Conservation (phyloP, 2,113 vertebrate genomes). For the Vulpes ferrilata region DNA sequence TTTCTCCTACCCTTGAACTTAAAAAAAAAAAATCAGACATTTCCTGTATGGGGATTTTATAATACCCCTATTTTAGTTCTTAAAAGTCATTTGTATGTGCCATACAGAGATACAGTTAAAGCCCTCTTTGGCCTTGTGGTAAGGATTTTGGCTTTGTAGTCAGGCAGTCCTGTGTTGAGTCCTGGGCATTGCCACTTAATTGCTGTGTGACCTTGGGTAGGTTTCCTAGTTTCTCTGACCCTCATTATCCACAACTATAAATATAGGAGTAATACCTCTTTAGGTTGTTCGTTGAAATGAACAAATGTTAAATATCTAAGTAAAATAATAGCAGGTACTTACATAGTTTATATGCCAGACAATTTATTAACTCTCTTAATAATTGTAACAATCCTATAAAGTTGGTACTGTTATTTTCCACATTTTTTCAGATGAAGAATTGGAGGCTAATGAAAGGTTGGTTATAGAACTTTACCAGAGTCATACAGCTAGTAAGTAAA, state of each 20-base stretch:
- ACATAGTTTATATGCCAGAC: not conserved
- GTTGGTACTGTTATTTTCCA: not conserved
- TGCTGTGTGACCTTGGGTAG: not conserved
- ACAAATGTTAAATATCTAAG: not conserved
- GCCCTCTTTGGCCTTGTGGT: not conserved
- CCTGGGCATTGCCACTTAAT: not conserved
- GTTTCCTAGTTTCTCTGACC: not conserved
- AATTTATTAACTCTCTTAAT: not conserved
- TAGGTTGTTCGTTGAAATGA: not conserved
- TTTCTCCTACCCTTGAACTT: not conserved
- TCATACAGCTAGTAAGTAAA: not conserved
- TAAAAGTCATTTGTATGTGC: not conserved
- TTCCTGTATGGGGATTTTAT: not conserved
- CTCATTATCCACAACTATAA: not conserved
- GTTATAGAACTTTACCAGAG: not conserved
- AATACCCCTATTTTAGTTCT: constrained; percentile 22
- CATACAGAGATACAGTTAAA: not conserved
- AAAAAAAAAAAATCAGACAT: not conserved
- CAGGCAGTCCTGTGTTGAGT: not conserved
- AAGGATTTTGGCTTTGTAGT: not conserved
- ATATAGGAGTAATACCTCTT: not conserved
- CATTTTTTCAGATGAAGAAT: constrained; percentile 27
- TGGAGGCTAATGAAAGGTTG: not conserved
- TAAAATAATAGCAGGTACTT: not conserved
- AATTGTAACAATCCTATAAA: not conserved